Evolutionary conservation across 2,113 vertebrate species (phyloP).

Genomic region (Lepisosteus osseus): DNA sequence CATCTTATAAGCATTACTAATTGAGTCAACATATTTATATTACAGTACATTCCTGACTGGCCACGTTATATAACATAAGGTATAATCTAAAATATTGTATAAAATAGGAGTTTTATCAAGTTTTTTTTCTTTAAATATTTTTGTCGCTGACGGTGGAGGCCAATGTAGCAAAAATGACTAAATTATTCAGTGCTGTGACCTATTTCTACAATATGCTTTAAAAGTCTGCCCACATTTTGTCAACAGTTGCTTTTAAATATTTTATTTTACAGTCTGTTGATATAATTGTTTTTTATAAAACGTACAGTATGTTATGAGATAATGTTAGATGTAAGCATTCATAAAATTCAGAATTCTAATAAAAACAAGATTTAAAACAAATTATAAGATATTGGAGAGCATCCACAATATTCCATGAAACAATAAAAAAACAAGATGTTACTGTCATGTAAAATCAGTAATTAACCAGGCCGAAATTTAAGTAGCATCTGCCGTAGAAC

Average conservation of each 20-base stretch:
- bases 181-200: slow-evolving; percentile 29
- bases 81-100: too few relatives aligned
- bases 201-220: slow-evolving; percentile 15
- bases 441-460: too few relatives aligned
- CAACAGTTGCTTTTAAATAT: slow-evolving; percentile 33
- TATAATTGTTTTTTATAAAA: slow-evolving; percentile 27
- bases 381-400: too few relatives aligned
- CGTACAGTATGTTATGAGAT: slow-evolving; percentile 11
- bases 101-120: too few relatives aligned
- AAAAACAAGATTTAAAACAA: too few relatives aligned
- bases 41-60: too few relatives aligned
- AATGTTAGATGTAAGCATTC: slow-evolving; percentile 3
- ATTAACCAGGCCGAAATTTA: too few relatives aligned
- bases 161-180: background rate
- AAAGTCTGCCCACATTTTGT: slow-evolving; percentile 25
- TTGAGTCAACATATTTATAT: too few relatives aligned
- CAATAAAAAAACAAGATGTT: background rate
- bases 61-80: too few relatives aligned
- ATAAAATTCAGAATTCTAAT: background rate
- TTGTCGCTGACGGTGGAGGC: background rate
- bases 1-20: too few relatives aligned
- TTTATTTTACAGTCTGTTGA: slow-evolving; percentile 34
- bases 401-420: background rate
- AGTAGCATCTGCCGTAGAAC: too few relatives aligned
- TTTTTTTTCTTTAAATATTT: background rate